Percentiles rank a stretch among this genome's conserved stretches.
Conservation (phyloP, 2,113 vertebrate genomes). For the Chionis minor region DNA sequence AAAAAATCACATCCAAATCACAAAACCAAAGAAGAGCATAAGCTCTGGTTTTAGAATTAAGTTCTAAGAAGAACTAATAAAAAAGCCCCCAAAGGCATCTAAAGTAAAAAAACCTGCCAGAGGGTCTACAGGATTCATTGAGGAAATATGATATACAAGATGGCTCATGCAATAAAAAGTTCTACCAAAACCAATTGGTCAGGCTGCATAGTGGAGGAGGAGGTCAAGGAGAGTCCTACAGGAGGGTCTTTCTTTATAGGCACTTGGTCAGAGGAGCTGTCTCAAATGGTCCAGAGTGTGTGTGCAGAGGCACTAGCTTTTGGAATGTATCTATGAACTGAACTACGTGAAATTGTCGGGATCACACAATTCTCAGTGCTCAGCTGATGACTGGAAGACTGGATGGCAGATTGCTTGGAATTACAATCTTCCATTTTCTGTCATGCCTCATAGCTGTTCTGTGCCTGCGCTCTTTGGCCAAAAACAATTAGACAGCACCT, state of each 20-base stretch:
- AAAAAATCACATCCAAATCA: not conserved
- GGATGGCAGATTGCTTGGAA: not conserved
- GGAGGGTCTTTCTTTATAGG: not conserved
- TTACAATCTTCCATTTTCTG: not conserved
- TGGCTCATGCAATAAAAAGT: not conserved
- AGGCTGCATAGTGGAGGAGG: not conserved
- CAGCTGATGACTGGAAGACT: not conserved
- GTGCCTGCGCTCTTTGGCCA: not conserved
- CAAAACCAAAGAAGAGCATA: not conserved
- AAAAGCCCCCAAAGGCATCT: not conserved
- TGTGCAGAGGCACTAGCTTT: not conserved
- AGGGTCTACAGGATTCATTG: not conserved
- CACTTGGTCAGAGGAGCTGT: not conserved
- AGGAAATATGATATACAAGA: not conserved
- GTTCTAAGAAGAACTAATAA: not conserved
- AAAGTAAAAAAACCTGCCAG: not conserved
- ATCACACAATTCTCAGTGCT: not conserved
- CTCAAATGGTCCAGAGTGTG: not conserved
- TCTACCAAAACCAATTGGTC: not conserved
- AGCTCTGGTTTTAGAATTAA: not conserved
- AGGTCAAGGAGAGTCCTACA: not conserved
- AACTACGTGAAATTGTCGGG: not conserved
- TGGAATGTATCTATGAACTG: not conserved
- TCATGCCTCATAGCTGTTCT: not conserved
- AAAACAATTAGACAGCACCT: not conserved